Conservation (phyloP, 2,797 vertebrate species). For the Eurystomus glaucurus region DNA sequence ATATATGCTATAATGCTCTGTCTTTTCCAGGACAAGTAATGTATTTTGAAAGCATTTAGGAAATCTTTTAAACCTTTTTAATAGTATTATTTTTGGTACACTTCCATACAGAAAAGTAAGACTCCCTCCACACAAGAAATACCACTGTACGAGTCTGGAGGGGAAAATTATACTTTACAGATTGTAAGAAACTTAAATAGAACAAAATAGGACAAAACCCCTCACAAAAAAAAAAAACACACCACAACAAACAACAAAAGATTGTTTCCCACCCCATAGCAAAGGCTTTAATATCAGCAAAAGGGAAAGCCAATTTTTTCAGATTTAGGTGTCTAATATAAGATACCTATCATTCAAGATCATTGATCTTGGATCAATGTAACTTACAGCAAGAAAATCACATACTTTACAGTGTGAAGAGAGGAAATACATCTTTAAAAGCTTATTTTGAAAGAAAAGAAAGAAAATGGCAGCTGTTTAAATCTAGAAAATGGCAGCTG, state of each 20-base stretch:
- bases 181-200: conserved; percentile 8
- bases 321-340: neutral
- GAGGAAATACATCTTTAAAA: conserved; percentile 46
- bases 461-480: conserved; percentile 71
- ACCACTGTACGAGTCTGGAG: conserved; percentile 32
- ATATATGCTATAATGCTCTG: neutral
- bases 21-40: conserved; percentile 25
- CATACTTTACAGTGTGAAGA: neutral
- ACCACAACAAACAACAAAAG: neutral
- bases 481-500: conserved; percentile 70
- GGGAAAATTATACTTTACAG: conserved; percentile 26
- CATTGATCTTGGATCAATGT: neutral
- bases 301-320: neutral
- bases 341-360: neutral
- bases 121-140: neutral
- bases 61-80: conserved; percentile 49
- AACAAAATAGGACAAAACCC: neutral
- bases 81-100: conserved; percentile 51
- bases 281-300: neutral
- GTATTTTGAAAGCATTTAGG: conserved; percentile 43
- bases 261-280: neutral
- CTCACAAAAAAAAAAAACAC: neutral
- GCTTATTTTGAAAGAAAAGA: conserved; percentile 27
- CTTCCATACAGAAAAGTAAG: conserved; percentile 34
- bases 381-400: conserved; percentile 31